Conservation (phyloP, 2,888 invertebrate species). For the Thumatha senex region DNA sequence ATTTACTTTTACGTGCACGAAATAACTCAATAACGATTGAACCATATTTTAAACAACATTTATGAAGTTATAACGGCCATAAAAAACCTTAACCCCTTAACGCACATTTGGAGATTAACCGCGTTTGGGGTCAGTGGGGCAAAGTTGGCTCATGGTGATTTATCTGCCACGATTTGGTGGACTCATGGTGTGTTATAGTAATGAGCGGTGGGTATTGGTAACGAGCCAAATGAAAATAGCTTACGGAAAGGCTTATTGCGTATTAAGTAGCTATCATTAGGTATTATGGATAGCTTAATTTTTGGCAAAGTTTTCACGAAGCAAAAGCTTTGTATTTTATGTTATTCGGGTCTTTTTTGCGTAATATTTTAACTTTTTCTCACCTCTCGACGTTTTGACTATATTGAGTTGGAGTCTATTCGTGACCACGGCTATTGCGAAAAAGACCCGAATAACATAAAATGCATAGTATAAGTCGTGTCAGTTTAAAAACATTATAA, state of each 20-base stretch:
- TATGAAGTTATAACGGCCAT: neutral
- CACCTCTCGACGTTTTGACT: too few species aligned
- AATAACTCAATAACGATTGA: too few species aligned
- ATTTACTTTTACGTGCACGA: too few species aligned
- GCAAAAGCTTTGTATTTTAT: too few species aligned
- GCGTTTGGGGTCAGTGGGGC: conserved; percentile 26
- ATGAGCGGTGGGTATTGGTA: neutral
- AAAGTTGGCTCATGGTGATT: conserved; percentile 20
- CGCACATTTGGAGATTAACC: neutral
- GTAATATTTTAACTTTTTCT: too few species aligned
- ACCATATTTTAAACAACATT: too few species aligned
- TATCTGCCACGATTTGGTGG: conserved; percentile 16
- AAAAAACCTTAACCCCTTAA: conserved; percentile 8
- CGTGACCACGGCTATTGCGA: too few species aligned
- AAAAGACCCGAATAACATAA: too few species aligned
- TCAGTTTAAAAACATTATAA: too few species aligned
- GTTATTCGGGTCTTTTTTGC: too few species aligned
- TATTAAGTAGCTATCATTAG: neutral
- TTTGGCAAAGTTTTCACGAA: neutral
- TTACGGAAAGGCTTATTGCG: neutral
- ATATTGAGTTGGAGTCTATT: too few species aligned
- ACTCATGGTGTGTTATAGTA: conserved; percentile 6
- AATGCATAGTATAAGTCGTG: too few species aligned
- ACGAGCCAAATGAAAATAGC: neutral
- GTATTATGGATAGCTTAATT: neutral